Percentiles rank a stretch among this genome's conserved stretches.
Conservation (phyloP, 2,888 invertebrate species). For the Rhagonycha lutea region DNA sequence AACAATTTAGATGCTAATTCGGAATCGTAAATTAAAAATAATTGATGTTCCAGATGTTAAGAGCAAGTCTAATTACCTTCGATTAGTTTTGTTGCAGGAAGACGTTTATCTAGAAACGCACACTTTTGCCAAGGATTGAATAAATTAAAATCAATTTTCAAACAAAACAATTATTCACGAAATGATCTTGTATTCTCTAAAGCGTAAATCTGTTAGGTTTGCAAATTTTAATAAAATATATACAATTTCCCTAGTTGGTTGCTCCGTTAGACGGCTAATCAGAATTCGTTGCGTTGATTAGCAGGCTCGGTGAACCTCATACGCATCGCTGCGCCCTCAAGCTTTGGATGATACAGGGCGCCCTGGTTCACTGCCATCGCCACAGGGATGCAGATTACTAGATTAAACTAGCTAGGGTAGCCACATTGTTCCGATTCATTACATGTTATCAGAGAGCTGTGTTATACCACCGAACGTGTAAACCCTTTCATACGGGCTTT, state of each 20-base stretch:
- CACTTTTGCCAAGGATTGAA: not conserved
- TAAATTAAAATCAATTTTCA: not conserved
- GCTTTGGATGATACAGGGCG: constrained; percentile 5
- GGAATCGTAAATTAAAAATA: constrained; percentile 1
- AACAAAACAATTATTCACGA: not conserved
- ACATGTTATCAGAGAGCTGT: constrained; percentile 30
- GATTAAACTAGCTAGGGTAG: constrained; percentile 28
- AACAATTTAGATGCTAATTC: constrained; percentile 2
- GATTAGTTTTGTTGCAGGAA: not conserved
- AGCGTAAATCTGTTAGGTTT: constrained; percentile 1
- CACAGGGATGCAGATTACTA: constrained; percentile 28
- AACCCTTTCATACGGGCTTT: constrained; percentile 31
- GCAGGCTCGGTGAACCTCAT: constrained; percentile 32
- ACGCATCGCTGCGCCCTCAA: constrained; percentile 15
- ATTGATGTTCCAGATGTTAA: constrained; percentile 2
- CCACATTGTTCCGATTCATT: constrained; percentile 33
- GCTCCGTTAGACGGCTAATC: constrained; percentile 39
- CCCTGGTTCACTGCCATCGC: constrained; percentile 15
- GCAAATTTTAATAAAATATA: constrained; percentile 12
- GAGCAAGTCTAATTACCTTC: not conserved
- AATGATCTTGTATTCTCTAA: not conserved
- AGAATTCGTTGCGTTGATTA: constrained; percentile 38
- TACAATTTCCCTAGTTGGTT: constrained; percentile 16
- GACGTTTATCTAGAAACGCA: not conserved
- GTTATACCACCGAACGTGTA: constrained; percentile 28